Conservation (phyloP, 2,113 vertebrate species). For the Phoenicopterus ruber region DNA sequence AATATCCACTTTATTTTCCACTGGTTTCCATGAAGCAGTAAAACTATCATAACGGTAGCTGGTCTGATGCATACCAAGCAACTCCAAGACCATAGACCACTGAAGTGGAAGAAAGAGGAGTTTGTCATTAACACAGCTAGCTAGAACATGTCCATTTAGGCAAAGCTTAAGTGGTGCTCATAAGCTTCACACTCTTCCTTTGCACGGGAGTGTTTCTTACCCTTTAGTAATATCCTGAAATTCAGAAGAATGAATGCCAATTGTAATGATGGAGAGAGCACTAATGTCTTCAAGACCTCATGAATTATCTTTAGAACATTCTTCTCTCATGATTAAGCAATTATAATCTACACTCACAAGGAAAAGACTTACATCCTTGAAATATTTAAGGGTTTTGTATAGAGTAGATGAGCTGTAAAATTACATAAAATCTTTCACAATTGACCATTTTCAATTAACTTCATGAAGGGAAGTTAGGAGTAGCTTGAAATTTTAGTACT, state of each 20-base stretch:
- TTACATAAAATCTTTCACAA: slow-evolving; percentile 1
- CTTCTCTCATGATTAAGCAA: background rate
- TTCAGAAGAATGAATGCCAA: background rate
- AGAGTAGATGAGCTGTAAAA: slow-evolving; percentile 24
- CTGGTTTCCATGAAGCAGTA: background rate
- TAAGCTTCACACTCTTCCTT: background rate
- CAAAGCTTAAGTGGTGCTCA: background rate
- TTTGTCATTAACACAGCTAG: background rate
- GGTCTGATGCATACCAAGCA: background rate
- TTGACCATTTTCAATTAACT: slow-evolving; percentile 29
- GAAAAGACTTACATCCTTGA: background rate
- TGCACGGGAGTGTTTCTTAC: background rate
- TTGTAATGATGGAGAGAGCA: background rate
- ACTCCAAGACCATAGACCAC: background rate
- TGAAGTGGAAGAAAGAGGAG: background rate
- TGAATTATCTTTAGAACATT: slow-evolving; percentile 20
- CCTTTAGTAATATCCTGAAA: background rate
- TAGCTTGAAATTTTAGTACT: background rate
- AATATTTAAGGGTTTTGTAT: slow-evolving; percentile 17
- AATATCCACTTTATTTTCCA: background rate
- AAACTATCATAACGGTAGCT: background rate
- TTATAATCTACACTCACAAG: background rate
- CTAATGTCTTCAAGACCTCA: background rate
- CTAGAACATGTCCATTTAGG: background rate
- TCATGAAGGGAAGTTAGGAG: background rate